Conservation (phyloP, 92 coral and sea anemone genomes). For the Metridium senile region DNA sequence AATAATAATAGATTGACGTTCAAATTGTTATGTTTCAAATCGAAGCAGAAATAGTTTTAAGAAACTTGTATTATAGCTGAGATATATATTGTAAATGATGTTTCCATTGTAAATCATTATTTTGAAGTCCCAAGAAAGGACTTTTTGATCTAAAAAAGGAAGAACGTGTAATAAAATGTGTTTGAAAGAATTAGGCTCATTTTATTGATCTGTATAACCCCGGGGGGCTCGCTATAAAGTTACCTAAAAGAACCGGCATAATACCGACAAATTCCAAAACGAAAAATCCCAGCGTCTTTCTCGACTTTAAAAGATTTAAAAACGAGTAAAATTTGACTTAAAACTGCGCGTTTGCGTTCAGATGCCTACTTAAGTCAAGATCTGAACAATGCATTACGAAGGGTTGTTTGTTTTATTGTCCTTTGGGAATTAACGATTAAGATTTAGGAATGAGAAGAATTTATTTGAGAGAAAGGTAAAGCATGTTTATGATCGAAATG, state of each 20-base stretch:
- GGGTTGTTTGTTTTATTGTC: slow-evolving; percentile 47
- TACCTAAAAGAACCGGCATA: slow-evolving; percentile 25
- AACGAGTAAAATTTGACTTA: not conserved
- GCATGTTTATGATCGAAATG: slow-evolving; percentile 4
- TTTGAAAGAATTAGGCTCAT: slow-evolving; percentile 8
- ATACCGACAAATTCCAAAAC: slow-evolving; percentile 10
- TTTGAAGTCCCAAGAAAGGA: slow-evolving; percentile 45
- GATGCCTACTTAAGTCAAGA: slow-evolving; percentile 17
- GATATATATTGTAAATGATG: slow-evolving; percentile 72
- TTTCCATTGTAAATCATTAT: slow-evolving; percentile 56
- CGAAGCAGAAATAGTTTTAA: slow-evolving; percentile 10
- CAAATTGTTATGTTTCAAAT: slow-evolving; percentile 27
- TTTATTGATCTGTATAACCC: slow-evolving; percentile 3
- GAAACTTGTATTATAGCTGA: slow-evolving; percentile 39
- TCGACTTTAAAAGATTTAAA: not conserved
- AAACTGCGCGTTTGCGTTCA: slow-evolving; percentile 4
- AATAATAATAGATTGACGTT: slow-evolving; percentile 6
- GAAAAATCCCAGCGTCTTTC: not conserved
- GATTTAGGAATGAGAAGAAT: slow-evolving; percentile 73
- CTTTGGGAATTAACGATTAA: slow-evolving; percentile 73
- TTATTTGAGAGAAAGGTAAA: slow-evolving; percentile 25
- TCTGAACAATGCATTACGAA: slow-evolving; percentile 10
- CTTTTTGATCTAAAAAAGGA: slow-evolving; percentile 39
- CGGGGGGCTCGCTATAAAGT: slow-evolving; percentile 28
- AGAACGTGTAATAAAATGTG: slow-evolving; percentile 30